Base-by-base conservation (phyloP, 2,113 vertebrate genomes). In the Anoura caudifer region DNA sequence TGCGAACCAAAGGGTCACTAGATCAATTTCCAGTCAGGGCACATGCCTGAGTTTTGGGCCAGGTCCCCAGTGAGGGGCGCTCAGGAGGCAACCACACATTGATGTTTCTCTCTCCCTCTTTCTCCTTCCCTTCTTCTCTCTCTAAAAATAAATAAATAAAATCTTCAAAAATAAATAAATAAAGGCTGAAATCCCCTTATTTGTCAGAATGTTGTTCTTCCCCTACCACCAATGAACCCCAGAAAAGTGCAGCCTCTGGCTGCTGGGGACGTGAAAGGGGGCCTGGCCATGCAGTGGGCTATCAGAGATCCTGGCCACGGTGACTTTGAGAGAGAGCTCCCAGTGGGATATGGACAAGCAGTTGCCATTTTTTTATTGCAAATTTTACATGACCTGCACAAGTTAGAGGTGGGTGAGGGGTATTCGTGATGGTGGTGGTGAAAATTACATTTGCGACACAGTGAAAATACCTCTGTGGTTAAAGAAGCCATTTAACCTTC, bases 251-350 rank as follows among this genome's bases (percentile, higher is more conserved):
- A 69, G 63, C 38, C 87, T 9, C 33, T 0, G 13, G 43, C 17
- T 52, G 7, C 11, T 24, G 11, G 33, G 4, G 9, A 0, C 2
- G 2, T 7, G 2, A 31, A 15, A 43, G 13, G 36, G 33, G 19
- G 7, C 19, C 43, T 70, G 26, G 24, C 59, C 43, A 17, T 12
- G 31, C 24, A 11, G 16, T 31, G 65, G 1, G 13, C 28, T 70
- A 63, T 17, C n/a, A 52, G 36, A 59, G 12, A 10, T 33, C 7
- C 31, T 3, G 26, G 52, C 5, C 41, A 52, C 31, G 59, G 3
- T 72, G 77, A 38, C 63, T 31, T 16, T 50, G 72, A 54, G n/a
- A 3, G 7, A 7, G 22, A 50, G 11, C 56, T 88, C 45, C 45
- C 24, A 36, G 11, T 61, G 72, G 22, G 31, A 73, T 28, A 41